These are phyloP conservation scores for Odontomyia ornata DNA, from an alignment of 2,888 invertebrate species.

Conservation along the genomic window DNA sequence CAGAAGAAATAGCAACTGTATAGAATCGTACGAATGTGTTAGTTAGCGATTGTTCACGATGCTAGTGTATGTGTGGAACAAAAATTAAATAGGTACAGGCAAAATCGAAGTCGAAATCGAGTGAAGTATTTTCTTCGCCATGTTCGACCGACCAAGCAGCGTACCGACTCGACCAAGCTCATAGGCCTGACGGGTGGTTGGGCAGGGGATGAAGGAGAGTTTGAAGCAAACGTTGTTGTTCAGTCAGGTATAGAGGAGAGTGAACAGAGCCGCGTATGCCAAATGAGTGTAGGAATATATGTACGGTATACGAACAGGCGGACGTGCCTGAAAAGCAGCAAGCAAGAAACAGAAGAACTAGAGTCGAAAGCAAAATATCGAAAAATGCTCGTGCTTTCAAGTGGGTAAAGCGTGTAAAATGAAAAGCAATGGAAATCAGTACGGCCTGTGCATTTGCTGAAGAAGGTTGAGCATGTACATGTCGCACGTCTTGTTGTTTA, in stretches of 20 bases:
- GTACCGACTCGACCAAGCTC: background rate
- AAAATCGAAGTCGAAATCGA: conserved; percentile 43
- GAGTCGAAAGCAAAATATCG: conserved; percentile 37
- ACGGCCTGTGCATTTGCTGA: conserved; percentile 56
- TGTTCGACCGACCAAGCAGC: too few species aligned
- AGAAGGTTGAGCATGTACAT: conserved; percentile 54
- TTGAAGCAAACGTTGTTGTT: background rate
- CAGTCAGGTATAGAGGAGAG: conserved; percentile 37
- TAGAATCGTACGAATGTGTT: background rate
- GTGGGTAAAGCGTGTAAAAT: conserved; percentile 41
- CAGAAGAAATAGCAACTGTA: conserved; percentile 19
- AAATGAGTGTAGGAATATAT: background rate
- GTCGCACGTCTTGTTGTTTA: conserved; percentile 15
- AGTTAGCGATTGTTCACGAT: background rate
- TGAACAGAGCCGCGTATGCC: conserved; percentile 17
- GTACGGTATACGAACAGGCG: background rate
- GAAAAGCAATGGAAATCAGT: conserved; percentile 52
- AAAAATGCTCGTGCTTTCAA: conserved; percentile 43
- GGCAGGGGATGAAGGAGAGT: background rate
- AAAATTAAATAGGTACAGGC: conserved; percentile 19
- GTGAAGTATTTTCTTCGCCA: conserved; percentile 14
- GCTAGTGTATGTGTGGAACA: conserved; percentile 25
- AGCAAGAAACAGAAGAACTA: conserved; percentile 14
- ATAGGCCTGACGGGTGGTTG: background rate
- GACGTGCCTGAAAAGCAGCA: conserved; percentile 27